These are phyloP conservation scores for Prolemur simus DNA, from an alignment of 2,113 vertebrate species.

Conservation along the genomic window DNA sequence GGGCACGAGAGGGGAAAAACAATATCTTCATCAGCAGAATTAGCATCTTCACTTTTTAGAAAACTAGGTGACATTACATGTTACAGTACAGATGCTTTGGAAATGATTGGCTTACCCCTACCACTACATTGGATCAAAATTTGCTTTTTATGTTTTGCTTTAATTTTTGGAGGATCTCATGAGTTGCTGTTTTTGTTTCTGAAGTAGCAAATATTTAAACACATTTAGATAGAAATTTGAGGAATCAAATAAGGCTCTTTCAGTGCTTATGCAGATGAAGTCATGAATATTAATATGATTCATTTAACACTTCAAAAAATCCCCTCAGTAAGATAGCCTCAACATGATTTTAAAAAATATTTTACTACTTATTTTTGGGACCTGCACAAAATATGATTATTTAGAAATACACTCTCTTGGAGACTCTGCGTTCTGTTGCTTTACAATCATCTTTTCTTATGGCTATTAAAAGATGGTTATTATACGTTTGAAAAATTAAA, in stretches of 20 bases:
- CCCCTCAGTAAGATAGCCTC: conserved; percentile 13
- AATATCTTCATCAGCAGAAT: conserved; percentile 92
- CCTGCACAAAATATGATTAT: not conserved
- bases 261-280: conserved; percentile 60
- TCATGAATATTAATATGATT: conserved; percentile 57
- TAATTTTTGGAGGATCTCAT: not conserved
- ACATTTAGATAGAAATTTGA: conserved; percentile 48
- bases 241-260: conserved; percentile 53
- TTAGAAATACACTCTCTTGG: conserved; percentile 44
- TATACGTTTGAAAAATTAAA: conserved; percentile 31
- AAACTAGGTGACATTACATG: conserved; percentile 79
- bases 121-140: not conserved
- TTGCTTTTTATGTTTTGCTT: conserved; percentile 47
- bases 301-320: conserved; percentile 46
- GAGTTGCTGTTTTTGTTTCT: conserved; percentile 50
- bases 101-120: conserved; percentile 67
- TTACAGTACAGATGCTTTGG: conserved; percentile 67
- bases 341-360: not conserved
- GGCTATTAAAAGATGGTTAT: not conserved
- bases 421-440: not conserved
- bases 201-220: conserved; percentile 39
- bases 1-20: conserved; percentile 87
- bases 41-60: conserved; percentile 83
- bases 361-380: not conserved
- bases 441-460: not conserved